phyloP scores from a whole-genome alignment of 2,888 invertebrate species.

The Diploptera punctata region DNA sequence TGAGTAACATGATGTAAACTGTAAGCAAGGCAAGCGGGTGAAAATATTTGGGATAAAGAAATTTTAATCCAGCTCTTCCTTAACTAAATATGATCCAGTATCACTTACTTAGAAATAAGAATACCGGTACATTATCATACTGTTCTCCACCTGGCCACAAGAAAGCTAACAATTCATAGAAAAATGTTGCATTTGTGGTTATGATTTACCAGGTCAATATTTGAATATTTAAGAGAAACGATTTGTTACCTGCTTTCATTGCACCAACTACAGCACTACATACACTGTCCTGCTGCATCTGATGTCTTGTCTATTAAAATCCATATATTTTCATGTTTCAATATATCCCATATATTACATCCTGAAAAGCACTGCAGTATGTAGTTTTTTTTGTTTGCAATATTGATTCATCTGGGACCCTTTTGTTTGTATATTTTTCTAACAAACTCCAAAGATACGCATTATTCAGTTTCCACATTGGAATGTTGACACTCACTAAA shows the following conservation, averaged over 20 bases:
- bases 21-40: background rate
- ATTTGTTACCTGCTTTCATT: constrained; percentile 6
- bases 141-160: background rate
- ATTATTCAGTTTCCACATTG: background rate
- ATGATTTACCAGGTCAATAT: background rate
- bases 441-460: background rate
- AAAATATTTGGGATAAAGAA: background rate
- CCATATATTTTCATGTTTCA: constrained; percentile 7
- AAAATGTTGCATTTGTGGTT: background rate
- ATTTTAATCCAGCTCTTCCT: background rate
- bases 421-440: background rate
- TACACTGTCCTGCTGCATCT: background rate
- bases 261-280: background rate
- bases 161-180: background rate
- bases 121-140: too few species aligned
- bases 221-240: background rate
- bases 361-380: background rate
- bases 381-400: background rate
- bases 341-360: background rate
- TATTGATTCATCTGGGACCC: background rate
- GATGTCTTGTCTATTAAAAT: background rate
- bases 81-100: background rate
- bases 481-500: too few species aligned
- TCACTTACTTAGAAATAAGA: background rate
- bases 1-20: too few species aligned